Base-by-base conservation (phyloP, 2,797 vertebrate genomes). In the Kryptopterus vitreolus region DNA sequence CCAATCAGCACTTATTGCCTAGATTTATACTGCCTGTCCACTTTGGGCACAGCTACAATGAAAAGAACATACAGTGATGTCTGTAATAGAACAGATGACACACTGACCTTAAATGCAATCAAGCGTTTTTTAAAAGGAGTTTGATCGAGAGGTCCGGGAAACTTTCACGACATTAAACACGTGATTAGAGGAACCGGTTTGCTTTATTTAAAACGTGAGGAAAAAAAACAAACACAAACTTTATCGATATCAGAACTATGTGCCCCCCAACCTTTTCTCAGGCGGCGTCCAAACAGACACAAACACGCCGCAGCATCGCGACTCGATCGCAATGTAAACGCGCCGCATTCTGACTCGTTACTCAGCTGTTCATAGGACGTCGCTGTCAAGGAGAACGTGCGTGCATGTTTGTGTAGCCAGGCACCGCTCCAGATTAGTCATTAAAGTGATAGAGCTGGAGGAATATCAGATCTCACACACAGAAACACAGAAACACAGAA, bases 381-480 rank as follows among this genome's bases (percentile, higher is more conserved):
- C 13, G 26, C 68, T 75, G 68, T 61, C 80, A 78, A 70, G 59
- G 70, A 46, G 43, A 73, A 31, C n/a, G 58, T 74, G 65, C 31
- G 53, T 63, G 55, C 55, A 29, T 46, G 72, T 61, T 35, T 20
- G 71, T 50, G 73, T 59, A 52, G 63, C 20, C 57, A 57, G 63
- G 68, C n/a, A 75, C 24, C 68, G 52, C 22, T 52, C 53, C 57
- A 75, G 74, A 75, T 46, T 43, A 75, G 55, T 75, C 72, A 59
- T 75, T 75, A 75, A 59, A 12, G 55, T 46, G 72, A 35, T 46
- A 46, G 55, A 75, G 77, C 24, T 31, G 18, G 61, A 43, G 33
- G 63, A 61, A 79, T 61, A 89, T 89, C 88, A 86, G 85, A 87
- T 77, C 78, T 74, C 77, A 66, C 61, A 72, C 63, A 81, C 38